A percentile compares a stretch with the other conserved stretches of the same genome.
These are phyloP conservation scores for Heterohyrax brucei DNA, from an alignment of 2,797 vertebrate species.

Conservation along the genomic window DNA sequence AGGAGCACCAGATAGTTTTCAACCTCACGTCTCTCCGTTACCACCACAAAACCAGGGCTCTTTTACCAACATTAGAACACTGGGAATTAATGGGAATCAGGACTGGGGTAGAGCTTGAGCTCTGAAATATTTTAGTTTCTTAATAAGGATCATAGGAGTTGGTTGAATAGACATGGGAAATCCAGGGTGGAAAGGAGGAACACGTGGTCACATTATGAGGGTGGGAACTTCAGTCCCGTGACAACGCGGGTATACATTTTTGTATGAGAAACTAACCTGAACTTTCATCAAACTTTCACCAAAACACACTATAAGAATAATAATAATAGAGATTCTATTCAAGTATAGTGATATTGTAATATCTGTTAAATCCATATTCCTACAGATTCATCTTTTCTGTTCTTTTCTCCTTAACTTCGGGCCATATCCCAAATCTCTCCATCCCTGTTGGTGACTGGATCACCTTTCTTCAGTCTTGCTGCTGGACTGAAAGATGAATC, in stretches of 20 bases:
- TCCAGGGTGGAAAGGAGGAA: too few species aligned
- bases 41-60: too few species aligned
- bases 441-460: constrained; percentile 1
- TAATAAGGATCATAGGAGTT: too few species aligned
- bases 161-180: too few species aligned
- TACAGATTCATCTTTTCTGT: neutral
- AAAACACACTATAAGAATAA: too few species aligned
- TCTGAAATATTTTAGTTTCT: neutral
- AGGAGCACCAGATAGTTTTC: too few species aligned
- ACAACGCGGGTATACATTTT: too few species aligned
- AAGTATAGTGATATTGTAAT: neutral
- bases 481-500: constrained; percentile 72
- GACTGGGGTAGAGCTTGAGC: neutral
- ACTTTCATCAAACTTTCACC: too few species aligned
- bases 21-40: too few species aligned
- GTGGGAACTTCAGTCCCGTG: too few species aligned
- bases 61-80: neutral
- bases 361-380: neutral
- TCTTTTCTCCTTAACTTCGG: neutral
- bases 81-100: neutral
- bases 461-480: constrained; percentile 55
- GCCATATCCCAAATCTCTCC: constrained; percentile 31
- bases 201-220: too few species aligned
- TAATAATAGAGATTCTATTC: neutral
- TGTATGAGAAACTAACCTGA: too few species aligned